Evolutionary conservation across 2,888 invertebrate species (phyloP).

Genomic region (Xestia sexstrigata): DNA sequence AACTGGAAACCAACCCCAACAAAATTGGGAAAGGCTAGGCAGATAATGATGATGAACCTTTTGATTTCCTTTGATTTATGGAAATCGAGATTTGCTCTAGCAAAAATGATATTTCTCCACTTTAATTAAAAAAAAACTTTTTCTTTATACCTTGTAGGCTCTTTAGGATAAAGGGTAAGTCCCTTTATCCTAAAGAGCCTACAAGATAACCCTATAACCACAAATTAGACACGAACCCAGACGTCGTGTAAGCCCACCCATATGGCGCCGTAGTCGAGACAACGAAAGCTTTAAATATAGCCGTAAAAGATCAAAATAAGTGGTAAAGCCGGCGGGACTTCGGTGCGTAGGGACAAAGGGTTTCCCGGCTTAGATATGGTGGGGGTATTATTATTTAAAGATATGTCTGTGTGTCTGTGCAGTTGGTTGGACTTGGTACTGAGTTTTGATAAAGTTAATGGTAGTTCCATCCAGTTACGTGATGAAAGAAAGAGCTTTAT

Average conservation of each 20-base stretch:
- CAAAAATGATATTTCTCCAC: too few relatives aligned
- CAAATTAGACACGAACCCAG: constrained; percentile 52
- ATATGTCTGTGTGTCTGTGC: constrained; percentile 13
- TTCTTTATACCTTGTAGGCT: too few relatives aligned
- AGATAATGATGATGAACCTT: too few relatives aligned
- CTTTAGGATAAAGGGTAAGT: too few relatives aligned
- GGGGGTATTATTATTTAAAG: constrained; percentile 37
- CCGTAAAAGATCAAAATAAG: constrained; percentile 76
- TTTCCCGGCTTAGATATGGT: constrained; percentile 34
- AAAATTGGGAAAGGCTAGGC: too few relatives aligned
- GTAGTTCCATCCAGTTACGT: too few relatives aligned
- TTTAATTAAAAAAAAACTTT: too few relatives aligned
- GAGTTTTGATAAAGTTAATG: constrained; percentile 9
- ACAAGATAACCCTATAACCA: constrained; percentile 47
- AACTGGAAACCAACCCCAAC: too few relatives aligned
- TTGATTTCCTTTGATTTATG: too few relatives aligned
- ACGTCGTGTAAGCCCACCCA: constrained; percentile 66
- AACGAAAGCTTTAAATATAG: constrained; percentile 71
- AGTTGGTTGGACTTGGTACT: neutral
- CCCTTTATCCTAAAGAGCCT: neutral
- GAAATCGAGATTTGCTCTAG: too few relatives aligned
- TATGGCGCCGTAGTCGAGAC: constrained; percentile 38
- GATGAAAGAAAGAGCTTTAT: too few relatives aligned
- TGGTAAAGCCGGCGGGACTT: constrained; percentile 70
- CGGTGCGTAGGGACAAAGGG: constrained; percentile 58